phyloP scores from a whole-genome alignment of 2,113 vertebrate genomes.

The Ceratotherium simum region DNA sequence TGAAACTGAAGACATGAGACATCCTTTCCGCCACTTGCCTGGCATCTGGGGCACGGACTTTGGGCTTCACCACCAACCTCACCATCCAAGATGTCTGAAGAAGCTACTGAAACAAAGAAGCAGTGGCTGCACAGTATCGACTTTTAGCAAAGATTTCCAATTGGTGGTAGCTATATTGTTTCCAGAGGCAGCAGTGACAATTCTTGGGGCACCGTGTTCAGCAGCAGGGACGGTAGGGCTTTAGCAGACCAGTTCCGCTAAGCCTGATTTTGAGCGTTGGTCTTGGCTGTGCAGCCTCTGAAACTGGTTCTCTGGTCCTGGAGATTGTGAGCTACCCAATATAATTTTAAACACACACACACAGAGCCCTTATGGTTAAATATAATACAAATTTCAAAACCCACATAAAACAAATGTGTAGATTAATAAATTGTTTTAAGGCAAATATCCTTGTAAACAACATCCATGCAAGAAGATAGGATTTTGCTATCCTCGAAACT shows the following conservation, averaged over 20 bases:
- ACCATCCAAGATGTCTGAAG: not conserved
- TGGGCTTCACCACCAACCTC: not conserved
- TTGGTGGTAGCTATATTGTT: not conserved
- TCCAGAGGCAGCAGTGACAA: not conserved
- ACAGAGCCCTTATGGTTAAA: not conserved
- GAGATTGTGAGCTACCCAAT: not conserved
- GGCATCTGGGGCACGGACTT: not conserved
- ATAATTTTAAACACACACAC: not conserved
- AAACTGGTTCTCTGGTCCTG: not conserved
- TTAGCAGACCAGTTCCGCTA: not conserved
- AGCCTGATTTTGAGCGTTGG: not conserved
- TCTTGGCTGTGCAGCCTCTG: not conserved
- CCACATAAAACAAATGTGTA: not conserved
- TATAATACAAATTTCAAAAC: not conserved
- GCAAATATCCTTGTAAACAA: not conserved
- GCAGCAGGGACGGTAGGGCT: not conserved
- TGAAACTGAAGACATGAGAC: not conserved
- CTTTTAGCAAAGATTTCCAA: not conserved
- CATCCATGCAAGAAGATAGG: not conserved
- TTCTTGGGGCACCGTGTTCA: not conserved
- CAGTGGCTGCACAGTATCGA: not conserved
- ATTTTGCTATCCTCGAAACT: not conserved
- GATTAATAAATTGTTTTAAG: not conserved
- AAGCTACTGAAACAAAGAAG: not conserved
- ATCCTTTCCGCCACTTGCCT: not conserved